Base-by-base conservation (phyloP, 2,113 vertebrate species). In the Ginglymostoma cirratum region DNA sequence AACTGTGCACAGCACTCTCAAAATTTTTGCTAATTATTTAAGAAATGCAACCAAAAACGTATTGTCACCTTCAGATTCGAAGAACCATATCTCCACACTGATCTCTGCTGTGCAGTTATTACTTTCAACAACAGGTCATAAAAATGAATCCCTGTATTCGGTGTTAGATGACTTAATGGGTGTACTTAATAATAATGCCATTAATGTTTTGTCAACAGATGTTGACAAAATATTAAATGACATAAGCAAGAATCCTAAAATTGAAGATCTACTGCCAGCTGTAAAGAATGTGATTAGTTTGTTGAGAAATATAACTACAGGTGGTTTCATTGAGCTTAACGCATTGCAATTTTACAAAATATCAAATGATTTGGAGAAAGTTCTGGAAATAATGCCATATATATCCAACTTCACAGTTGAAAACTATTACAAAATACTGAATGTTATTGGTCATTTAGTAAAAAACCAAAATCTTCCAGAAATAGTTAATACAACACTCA, bases 61-160 rank as follows among this genome's bases (percentile, higher is more conserved):
- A 48, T 14, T n/a, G 27, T 15, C 87, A 90, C 42, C 8, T 14
- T 76, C 69, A 34, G 45, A 72, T 48, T 95, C 69, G 30, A 95
- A 95, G 45, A 34, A 48, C 5, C 42, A 48, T 1, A 72, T 72
- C 94, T 76, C 94, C 72, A 52, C 95, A 69, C 95, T 97, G 42
- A 69, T 97, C 21, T 96, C 96, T 96, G 17, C 34, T 55, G 17
- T 96, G 65, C 96, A 96, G 10, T 96, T 97, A 96, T 96, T 97
- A 94, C 96, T 97, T 95, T 61, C 0, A 0, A 7, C 52, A 0
- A 96, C 97, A 93, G 42, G 96, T 92, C 34, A 72, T 92, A 96
- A 92, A 96, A 97, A 96, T 5, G n/a, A 96, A 8, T 95, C 92
- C 3, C 3, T 95, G 69, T 96, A 96, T 0, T 0, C 89, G 24